A percentile compares a stretch with the other conserved stretches of the same genome.
Conservation (phyloP, 2,113 vertebrate genomes). For the Bufo gargarizans region DNA sequence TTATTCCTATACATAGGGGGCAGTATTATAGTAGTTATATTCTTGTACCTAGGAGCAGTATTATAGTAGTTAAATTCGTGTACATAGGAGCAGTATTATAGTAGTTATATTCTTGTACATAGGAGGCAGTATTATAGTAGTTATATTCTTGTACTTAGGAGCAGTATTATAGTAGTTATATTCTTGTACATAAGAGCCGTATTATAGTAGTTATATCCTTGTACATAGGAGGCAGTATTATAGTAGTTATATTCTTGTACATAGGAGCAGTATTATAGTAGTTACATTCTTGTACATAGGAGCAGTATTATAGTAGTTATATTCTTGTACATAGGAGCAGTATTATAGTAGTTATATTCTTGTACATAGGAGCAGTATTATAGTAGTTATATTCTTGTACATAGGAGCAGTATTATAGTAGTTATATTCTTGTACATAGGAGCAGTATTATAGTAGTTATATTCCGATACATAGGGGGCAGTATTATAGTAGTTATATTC, state of each 20-base stretch:
- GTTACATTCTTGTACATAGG: not conserved
- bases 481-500: too few species aligned
- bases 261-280: not conserved
- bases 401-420: slow-evolving; percentile 1
- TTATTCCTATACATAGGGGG: not conserved
- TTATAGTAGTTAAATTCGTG: not conserved
- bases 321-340: not conserved
- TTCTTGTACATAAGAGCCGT: not conserved
- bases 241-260: not conserved
- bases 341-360: not conserved
- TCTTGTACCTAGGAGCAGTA: not conserved
- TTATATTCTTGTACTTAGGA: not conserved
- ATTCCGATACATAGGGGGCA: too few species aligned
- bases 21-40: not conserved
- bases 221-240: not conserved
- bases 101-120: not conserved
- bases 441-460: not conserved
- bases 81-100: not conserved
- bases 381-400: not conserved
- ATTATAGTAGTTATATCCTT: not conserved
- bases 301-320: slow-evolving; percentile 1
- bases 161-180: not conserved
- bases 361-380: not conserved
- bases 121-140: not conserved
- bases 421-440: not conserved